phyloP scores from a whole-genome alignment of 2,797 vertebrate species.

The Lacerta viridis region DNA sequence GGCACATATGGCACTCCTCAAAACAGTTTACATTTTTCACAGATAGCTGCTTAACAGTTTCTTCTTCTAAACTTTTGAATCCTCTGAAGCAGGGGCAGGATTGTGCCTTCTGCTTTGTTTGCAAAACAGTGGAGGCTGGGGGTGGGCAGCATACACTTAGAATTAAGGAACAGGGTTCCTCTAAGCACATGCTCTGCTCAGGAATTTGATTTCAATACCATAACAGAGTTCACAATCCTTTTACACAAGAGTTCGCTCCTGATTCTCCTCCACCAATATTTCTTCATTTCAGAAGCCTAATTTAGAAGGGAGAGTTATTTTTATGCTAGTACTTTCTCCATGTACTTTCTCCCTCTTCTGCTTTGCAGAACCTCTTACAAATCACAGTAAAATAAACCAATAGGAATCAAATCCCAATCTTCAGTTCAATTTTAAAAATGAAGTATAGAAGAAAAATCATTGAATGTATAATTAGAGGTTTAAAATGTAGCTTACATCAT shows the following conservation, averaged over 20 bases:
- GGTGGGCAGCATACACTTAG: too few species aligned
- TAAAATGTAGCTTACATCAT: conserved; percentile 7
- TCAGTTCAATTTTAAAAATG: background rate
- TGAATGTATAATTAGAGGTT: background rate
- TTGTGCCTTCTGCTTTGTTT: too few species aligned
- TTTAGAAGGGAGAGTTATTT: background rate
- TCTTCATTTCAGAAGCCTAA: background rate
- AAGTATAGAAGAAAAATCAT: background rate
- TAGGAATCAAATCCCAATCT: background rate
- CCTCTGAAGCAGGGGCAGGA: too few species aligned
- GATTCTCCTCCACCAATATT: background rate
- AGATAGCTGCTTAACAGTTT: background rate
- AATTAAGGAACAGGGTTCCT: too few species aligned
- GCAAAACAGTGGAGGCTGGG: too few species aligned
- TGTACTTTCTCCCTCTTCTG: background rate
- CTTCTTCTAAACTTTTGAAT: background rate
- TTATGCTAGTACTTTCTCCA: background rate
- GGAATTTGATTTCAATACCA: background rate
- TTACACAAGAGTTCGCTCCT: background rate
- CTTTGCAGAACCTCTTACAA: background rate
- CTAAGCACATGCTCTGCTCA: background rate
- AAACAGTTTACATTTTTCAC: background rate
- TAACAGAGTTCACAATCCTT: background rate
- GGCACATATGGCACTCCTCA: background rate
- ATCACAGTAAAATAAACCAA: background rate